Evolutionary conservation across 2,113 vertebrate species (phyloP).

Genomic region (Brachyhypopomus occidentalis): DNA sequence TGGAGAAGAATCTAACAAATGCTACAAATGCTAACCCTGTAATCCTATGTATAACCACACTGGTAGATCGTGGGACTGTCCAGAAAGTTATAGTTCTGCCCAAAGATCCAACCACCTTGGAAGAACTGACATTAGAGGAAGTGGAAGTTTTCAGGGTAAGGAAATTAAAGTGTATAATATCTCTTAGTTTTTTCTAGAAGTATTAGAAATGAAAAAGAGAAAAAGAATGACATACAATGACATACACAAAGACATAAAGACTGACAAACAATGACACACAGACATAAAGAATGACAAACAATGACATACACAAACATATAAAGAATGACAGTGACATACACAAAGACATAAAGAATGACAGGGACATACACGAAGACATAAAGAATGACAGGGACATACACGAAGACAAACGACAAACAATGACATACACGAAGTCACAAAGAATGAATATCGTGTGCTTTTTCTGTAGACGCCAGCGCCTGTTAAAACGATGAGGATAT

Average conservation of each 20-base stretch:
- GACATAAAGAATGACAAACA: no score
- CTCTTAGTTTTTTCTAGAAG: background rate
- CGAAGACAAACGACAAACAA: no score
- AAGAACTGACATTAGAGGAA: slow-evolving; percentile 83
- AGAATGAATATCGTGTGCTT: background rate
- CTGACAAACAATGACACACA: no score
- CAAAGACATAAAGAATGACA: no score
- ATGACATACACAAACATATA: no score
- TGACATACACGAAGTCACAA: no score
- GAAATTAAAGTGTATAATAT: background rate
- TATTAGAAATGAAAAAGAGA: background rate
- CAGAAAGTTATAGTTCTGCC: slow-evolving; percentile 84
- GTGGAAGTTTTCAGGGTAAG: slow-evolving; percentile 83
- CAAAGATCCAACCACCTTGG: slow-evolving; percentile 75
- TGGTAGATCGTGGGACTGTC: slow-evolving; percentile 79
- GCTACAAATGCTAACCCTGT: background rate
- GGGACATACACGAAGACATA: no score
- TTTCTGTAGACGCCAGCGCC: slow-evolving; percentile 71
- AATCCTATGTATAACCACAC: background rate
- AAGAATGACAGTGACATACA: no score
- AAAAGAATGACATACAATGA: no score
- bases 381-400: no score
- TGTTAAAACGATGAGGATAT: slow-evolving; percentile 82
- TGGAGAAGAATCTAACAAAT: background rate
- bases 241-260: no score